Conservation (phyloP, 2,113 vertebrate species). For the Mus spicilegus region DNA sequence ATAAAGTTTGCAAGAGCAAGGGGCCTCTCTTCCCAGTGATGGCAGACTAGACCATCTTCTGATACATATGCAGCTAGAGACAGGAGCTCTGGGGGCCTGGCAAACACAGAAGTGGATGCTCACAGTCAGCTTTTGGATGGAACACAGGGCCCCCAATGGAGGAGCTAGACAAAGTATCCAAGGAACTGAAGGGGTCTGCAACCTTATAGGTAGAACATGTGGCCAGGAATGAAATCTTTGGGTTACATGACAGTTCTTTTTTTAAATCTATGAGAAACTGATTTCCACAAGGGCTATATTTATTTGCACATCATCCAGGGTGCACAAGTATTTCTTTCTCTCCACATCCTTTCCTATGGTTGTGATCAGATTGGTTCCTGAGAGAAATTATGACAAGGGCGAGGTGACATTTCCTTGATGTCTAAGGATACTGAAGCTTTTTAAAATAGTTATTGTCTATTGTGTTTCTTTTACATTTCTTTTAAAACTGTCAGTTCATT, state of each 20-base stretch:
- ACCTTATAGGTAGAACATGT: not conserved
- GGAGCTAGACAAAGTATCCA: too few species aligned
- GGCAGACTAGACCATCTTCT: too few species aligned
- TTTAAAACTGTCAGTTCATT: too few species aligned
- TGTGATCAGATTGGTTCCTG: not conserved
- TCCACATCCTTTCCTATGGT: not conserved
- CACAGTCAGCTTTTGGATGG: too few species aligned
- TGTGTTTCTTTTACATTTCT: not conserved
- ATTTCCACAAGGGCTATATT: not conserved
- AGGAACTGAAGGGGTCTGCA: too few species aligned
- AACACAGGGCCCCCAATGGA: too few species aligned
- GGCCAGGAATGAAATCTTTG: not conserved
- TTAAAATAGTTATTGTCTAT: not conserved
- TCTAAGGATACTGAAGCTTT: not conserved
- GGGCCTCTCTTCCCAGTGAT: too few species aligned
- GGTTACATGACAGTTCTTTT: not conserved
- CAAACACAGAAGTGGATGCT: too few species aligned
- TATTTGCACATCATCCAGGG: not conserved
- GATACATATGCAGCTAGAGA: too few species aligned
- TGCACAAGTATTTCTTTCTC: not conserved
- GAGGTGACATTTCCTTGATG: not conserved
- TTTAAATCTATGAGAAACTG: not conserved
- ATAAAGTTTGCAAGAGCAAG: too few species aligned
- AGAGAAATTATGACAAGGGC: not conserved
- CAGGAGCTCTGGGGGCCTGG: too few species aligned